Percentiles rank a stretch among this genome's conserved stretches.
Conservation (phyloP, 2,888 invertebrate genomes). For the Nycteola revayana region DNA sequence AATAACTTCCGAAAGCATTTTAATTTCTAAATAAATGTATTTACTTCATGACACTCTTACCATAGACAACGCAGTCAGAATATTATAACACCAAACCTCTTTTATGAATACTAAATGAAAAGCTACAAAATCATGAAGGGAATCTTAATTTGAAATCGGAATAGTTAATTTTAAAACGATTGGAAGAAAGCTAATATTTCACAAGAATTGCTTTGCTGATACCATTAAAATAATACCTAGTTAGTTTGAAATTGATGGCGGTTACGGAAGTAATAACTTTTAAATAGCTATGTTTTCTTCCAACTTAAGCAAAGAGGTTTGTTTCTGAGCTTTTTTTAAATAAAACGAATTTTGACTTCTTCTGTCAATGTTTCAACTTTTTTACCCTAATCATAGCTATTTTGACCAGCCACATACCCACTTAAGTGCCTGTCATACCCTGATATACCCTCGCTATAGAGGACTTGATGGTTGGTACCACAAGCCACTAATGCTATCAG, state of each 20-base stretch:
- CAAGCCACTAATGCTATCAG: too few relatives aligned
- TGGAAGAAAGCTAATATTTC: constrained; percentile 8
- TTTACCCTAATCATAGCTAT: too few relatives aligned
- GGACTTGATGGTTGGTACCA: too few relatives aligned
- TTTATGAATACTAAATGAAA: constrained; percentile 11
- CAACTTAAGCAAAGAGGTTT: too few relatives aligned
- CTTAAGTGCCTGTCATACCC: too few relatives aligned
- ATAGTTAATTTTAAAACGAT: constrained; percentile 11
- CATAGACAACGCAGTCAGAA: constrained; percentile 1
- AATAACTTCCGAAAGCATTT: not conserved
- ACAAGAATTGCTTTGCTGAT: constrained; percentile 10
- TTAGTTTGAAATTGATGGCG: constrained; percentile 14
- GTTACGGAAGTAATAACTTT: constrained; percentile 6
- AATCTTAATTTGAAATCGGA: constrained; percentile 7
- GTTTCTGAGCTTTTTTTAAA: too few relatives aligned
- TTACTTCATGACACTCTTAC: constrained; percentile 1
- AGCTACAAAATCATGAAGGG: constrained; percentile 6
- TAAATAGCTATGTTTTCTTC: constrained; percentile 6
- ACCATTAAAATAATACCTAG: constrained; percentile 10
- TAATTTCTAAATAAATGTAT: constrained; percentile 1
- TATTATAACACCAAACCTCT: constrained; percentile 1
- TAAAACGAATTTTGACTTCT: too few relatives aligned
- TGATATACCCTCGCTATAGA: too few relatives aligned
- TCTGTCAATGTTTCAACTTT: too few relatives aligned
- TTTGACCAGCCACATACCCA: too few relatives aligned